phyloP scores from a whole-genome alignment of 2,113 vertebrate species.

The Myiopsitta monachus region DNA sequence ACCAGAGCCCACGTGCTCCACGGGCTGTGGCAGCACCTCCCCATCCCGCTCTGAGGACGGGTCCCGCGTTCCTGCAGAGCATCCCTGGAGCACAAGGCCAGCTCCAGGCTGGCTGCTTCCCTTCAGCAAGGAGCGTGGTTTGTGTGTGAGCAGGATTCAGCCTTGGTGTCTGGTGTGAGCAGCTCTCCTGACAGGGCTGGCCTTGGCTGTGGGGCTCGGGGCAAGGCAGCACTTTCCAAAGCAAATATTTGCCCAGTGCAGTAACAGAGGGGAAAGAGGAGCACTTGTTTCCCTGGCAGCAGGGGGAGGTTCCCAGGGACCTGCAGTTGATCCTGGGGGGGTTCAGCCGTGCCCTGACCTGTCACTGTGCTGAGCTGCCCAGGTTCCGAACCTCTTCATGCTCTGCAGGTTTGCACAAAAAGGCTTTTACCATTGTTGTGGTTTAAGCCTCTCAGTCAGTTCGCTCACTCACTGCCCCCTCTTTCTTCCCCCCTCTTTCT shows the following conservation, averaged over 20 bases:
- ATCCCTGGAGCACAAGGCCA: accelerated
- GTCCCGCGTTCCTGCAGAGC: accelerated
- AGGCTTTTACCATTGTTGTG: not conserved
- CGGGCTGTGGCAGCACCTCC: not conserved
- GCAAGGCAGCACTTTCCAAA: constrained; percentile 28
- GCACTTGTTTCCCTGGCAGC: not conserved
- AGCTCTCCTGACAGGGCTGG: not conserved
- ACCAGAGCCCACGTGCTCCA: accelerated
- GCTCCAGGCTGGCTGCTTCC: accelerated
- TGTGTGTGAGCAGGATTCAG: not conserved
- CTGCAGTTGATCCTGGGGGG: not conserved
- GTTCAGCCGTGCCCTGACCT: not conserved
- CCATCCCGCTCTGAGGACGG: accelerated
- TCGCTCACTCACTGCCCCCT: no score
- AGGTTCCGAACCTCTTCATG: not conserved
- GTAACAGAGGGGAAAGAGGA: constrained; percentile 21
- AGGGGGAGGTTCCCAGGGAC: not conserved
- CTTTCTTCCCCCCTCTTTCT: no score
- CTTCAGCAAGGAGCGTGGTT: accelerated
- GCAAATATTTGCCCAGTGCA: constrained; percentile 26
- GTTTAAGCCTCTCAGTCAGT: no score
- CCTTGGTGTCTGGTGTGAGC: not conserved
- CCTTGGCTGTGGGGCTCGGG: constrained; percentile 1
- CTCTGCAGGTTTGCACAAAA: not conserved
- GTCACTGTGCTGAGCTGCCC: not conserved